A percentile compares a stretch with the other conserved stretches of the same genome.
Evolutionary conservation across 2,797 vertebrate genomes (phyloP).

Genomic region (Pantherophis alleghaniensis): DNA sequence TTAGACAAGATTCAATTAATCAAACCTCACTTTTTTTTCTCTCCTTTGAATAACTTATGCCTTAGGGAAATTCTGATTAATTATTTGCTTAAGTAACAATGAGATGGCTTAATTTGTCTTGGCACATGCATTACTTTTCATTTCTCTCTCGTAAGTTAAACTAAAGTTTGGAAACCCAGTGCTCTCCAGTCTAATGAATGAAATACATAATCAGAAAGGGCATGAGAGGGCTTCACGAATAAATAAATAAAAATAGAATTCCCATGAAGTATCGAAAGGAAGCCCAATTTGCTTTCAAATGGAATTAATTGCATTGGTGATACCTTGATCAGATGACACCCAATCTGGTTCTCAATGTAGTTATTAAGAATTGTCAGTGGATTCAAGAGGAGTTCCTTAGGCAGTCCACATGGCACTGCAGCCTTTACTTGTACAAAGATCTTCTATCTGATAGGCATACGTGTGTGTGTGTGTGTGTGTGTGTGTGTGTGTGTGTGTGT

Average conservation of each 20-base stretch:
- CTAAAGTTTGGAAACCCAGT: background rate
- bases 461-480: no score
- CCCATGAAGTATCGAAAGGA: background rate
- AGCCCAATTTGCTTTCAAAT: background rate
- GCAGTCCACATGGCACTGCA: background rate
- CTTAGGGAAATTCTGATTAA: background rate
- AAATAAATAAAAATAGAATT: background rate
- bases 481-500: no score
- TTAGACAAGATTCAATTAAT: background rate
- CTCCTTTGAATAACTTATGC: background rate
- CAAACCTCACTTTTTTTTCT: background rate
- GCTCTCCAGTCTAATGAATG: background rate
- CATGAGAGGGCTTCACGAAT: background rate
- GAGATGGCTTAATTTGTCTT: background rate
- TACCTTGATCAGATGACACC: background rate
- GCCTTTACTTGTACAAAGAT: background rate
- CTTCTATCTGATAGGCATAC: background rate
- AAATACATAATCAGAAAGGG: background rate
- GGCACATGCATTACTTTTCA: background rate
- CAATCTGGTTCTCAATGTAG: background rate
- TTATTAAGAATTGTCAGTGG: background rate
- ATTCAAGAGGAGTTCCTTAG: background rate
- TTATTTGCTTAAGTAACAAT: background rate
- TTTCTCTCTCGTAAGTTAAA: background rate
- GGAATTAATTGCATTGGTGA: background rate